Conservation (phyloP, 2,797 vertebrate species). For the Euphonia xanthogaster region DNA sequence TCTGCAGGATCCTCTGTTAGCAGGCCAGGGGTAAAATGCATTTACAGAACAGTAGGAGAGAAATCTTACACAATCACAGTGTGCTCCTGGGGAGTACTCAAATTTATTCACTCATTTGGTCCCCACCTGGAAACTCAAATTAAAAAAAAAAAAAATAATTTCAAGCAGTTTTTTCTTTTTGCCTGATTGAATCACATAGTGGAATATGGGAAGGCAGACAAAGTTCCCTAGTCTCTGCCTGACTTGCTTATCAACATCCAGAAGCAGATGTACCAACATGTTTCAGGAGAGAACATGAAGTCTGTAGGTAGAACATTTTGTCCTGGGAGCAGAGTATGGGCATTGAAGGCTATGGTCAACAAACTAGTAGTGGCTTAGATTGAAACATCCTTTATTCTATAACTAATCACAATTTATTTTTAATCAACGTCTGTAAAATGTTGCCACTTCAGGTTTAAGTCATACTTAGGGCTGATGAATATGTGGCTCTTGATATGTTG, state of each 20-base stretch:
- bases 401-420: neutral
- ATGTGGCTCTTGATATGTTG: neutral
- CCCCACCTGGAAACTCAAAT: neutral
- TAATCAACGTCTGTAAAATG: neutral
- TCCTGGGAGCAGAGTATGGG: neutral
- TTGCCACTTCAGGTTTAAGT: neutral
- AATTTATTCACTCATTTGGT: neutral
- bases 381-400: neutral
- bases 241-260: neutral
- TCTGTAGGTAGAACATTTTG: neutral
- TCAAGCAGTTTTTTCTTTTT: neutral
- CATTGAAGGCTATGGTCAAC: neutral
- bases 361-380: neutral
- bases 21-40: slow-evolving; percentile 15
- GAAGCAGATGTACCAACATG: neutral
- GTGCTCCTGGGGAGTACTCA: neutral
- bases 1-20: slow-evolving; percentile 25
- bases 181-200: neutral
- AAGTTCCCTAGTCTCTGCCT: neutral
- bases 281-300: neutral
- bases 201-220: neutral
- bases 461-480: neutral
- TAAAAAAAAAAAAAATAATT: neutral
- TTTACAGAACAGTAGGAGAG: slow-evolving; percentile 15
- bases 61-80: neutral